phyloP scores from a whole-genome alignment of 1,140 invertebrate species.

The Ctenoplectra terminalis region DNA sequence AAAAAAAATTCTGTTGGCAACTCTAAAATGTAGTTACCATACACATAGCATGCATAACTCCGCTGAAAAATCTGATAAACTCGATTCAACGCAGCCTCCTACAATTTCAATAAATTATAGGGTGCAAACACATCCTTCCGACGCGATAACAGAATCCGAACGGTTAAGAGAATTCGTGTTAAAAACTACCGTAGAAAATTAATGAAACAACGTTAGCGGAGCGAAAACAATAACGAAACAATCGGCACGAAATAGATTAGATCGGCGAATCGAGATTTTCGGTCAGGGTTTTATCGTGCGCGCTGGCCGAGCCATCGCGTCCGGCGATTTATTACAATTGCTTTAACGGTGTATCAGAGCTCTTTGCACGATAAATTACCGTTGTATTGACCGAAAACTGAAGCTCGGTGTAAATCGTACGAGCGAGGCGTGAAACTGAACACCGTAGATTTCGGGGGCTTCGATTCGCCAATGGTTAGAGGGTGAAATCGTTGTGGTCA shows the following conservation, averaged over 20 bases:
- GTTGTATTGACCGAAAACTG: conserved; percentile 43
- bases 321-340: conserved; percentile 41
- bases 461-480: conserved; percentile 16
- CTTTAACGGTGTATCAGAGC: conserved; percentile 37
- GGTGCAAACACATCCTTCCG: background rate
- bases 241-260: background rate
- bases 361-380: conserved; percentile 29
- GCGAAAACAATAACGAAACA: conserved; percentile 30
- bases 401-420: conserved; percentile 44
- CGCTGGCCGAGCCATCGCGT: background rate
- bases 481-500: conserved; percentile 65
- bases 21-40: too few relatives aligned
- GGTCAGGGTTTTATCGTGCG: background rate
- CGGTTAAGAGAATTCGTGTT: background rate
- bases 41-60: too few relatives aligned
- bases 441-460: conserved; percentile 31
- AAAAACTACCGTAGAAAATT: background rate
- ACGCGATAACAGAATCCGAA: background rate
- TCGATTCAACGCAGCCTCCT: background rate
- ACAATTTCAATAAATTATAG: background rate
- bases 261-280: conserved; percentile 22
- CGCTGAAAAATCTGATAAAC: background rate
- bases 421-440: conserved; percentile 44
- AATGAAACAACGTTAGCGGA: background rate
- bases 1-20: too few relatives aligned